A percentile compares a stretch with the other conserved stretches of the same genome.
phyloP scores from a whole-genome alignment of 2,113 vertebrate genomes.

The Centropristis striata region DNA sequence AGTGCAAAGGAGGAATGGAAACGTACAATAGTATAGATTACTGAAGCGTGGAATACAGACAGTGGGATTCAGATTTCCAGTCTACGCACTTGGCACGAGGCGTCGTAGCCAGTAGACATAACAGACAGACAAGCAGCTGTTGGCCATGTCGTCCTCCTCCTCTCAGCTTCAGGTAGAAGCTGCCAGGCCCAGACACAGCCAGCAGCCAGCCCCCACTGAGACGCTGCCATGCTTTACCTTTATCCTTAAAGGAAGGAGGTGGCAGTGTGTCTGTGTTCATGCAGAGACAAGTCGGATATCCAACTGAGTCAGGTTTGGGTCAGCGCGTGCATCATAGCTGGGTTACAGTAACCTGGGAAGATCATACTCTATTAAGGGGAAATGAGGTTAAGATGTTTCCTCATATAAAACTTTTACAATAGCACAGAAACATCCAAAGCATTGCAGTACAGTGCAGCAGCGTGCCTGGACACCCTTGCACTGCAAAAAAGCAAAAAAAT shows the following conservation, averaged over 20 bases:
- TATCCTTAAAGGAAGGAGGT: conserved; percentile 35
- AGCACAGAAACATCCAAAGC: background rate
- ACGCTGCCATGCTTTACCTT: conserved; percentile 61
- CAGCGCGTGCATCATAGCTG: background rate
- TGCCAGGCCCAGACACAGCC: conserved; percentile 64
- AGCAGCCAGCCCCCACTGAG: conserved; percentile 51
- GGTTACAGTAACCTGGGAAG: background rate
- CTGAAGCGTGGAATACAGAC: conserved; percentile 37
- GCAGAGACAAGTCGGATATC: background rate
- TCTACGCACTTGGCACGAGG: conserved; percentile 50
- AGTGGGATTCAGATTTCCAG: conserved; percentile 38
- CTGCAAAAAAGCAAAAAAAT: no score
- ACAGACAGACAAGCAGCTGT: conserved; percentile 73
- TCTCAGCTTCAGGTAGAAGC: conserved; percentile 59
- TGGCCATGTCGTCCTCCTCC: conserved; percentile 58
- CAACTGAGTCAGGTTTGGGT: background rate
- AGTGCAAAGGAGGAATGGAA: conserved; percentile 2
- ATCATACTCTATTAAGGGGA: background rate
- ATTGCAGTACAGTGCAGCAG: no score
- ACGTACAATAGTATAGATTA: conserved; percentile 37
- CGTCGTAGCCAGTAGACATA: conserved; percentile 40
- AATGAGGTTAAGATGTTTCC: background rate
- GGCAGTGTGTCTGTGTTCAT: background rate
- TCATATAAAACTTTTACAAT: background rate
- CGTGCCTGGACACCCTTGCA: no score